Evolutionary conservation across 2,888 invertebrate species (phyloP), one percentile per base, ranked within the genome.

Genomic region (Mesodorylaimus sp.): DNA sequence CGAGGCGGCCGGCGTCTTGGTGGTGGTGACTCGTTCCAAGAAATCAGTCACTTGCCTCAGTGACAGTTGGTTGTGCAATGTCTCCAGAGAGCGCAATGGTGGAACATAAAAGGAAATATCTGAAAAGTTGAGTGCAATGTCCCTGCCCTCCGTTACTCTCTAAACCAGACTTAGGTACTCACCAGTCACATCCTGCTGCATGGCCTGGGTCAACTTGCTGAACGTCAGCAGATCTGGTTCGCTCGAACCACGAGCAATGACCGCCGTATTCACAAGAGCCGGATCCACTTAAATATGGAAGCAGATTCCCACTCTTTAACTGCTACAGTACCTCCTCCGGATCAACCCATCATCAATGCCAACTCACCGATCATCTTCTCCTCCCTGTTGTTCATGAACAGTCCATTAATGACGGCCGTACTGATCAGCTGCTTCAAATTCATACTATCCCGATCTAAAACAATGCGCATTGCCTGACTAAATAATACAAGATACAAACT

Each of bases 41-140:
- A 89, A 95, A 42, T 57, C 74, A 68, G 93, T 91, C 61, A 95
- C 73, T 67, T 93, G 88, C 41, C 81, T 79, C 63, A 91, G 74
- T 46, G 89, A 91, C 57, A 95, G 73, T 45, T 89, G 86, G 72
- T 97, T 95, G 75, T 97, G 95, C 53, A 97, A 74, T 2, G 95
- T 97, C 74, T 97, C 95, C 68, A 97, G 72, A 1, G 93, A 91
- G 29, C 93, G 79, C 60, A 97, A 86, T 1, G 89, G 83, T 26
- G 95, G 95, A 56, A 91, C 32, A 32, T 32, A 32, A 10, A 16
- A 32, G 32, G 10, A 16, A 32, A 32, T 32, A 32, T 16, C 16
- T 32, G 10, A 13, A 32, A 32, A 32, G 16, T 16, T 32, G 32
- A 32, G 10, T 32, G 16, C 32, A 32, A n/a, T n/a, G n/a, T n/a